These are phyloP conservation scores for Drosophila repleta DNA, from an alignment of 1,140 invertebrate genomes.

Conservation along the genomic window DNA sequence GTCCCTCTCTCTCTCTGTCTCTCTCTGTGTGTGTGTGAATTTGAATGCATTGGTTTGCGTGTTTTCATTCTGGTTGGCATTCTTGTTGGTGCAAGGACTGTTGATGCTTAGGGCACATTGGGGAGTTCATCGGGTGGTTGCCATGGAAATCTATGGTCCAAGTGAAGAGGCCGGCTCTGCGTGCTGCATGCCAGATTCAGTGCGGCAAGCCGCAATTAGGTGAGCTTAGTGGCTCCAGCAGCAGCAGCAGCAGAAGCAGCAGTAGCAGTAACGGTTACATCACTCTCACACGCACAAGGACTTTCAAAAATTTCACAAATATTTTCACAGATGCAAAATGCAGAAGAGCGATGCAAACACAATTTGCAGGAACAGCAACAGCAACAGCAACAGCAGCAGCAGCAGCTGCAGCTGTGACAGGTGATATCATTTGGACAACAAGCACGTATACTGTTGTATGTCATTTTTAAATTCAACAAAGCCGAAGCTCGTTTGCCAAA, in stretches of 20 bases:
- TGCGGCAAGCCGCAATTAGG: conserved; percentile 64
- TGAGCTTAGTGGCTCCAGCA: conserved; percentile 10
- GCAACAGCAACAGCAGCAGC: background rate
- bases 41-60: too few species aligned
- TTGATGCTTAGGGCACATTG: background rate
- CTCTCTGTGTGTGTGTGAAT: background rate
- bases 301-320: conserved; percentile 1
- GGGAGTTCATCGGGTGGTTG: conserved; percentile 1
- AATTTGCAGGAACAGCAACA: conserved; percentile 1
- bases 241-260: background rate
- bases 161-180: background rate
- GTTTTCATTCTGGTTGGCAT: conserved; percentile 34
- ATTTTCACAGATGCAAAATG: conserved; percentile 12
- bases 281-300: background rate
- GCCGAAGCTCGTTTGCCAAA: conserved; percentile 11
- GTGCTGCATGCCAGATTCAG: conserved; percentile 60
- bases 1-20: too few species aligned
- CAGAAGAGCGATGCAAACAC: conserved; percentile 6
- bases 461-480: conserved; percentile 8
- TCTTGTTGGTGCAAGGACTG: conserved; percentile 33
- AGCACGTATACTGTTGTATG: background rate
- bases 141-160: conserved; percentile 10
- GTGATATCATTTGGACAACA: conserved; percentile 7
- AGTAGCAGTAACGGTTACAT: background rate
- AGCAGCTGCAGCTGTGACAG: background rate